Evolutionary conservation across 1,140 invertebrate species (phyloP), one percentile per base, ranked within the genome.

Genomic region (Oncopeltus fasciatus): DNA sequence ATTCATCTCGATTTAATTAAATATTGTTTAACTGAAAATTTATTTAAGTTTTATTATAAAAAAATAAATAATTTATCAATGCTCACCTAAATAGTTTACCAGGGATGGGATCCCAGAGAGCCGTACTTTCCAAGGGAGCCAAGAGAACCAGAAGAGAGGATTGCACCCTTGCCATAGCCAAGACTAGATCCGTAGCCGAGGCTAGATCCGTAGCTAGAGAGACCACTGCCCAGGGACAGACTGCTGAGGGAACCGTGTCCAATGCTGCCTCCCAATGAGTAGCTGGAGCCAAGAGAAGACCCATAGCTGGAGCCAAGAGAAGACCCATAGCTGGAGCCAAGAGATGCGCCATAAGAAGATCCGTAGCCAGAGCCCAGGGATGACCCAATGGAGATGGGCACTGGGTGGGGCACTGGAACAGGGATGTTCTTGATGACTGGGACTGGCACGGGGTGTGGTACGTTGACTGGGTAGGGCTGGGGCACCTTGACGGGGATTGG

Each of bases 391-490:
- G 56, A 16, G 33, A 60, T 33, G 24, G 59, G 1, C 1, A 57
- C 56, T 31, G 56, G 56, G 28, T 57, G 56, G 8, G 56, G 56
- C 12, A 57, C 56, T 33, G 65, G 63, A 28, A 63, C 63, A 3
- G 65, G 65, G 43, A 61, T 60, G 9, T 65, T 65, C 26, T 60
- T 61, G 31, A 62, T 63, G 11, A 67, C 63, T 8, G 67, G 67
- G 18, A 60, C 59, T 2, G 59, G 59, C 20, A 49, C 43, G 14
- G 59, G 59, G 20, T 24, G 18, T 1, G 18, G 49, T 21, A 56
- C 51, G 8, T 49, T 43, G 5, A 46, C 59, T 14, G 33, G 43
- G 1, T 28, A 20, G 2, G 59, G 59, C 2, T 24, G 24, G 12
- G 59, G 59, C 20, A 49, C 27, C 26, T 16, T 16, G 44, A 49